Evolutionary conservation across 2,113 vertebrate genomes (phyloP).

Genomic region (Urocolius indicus): DNA sequence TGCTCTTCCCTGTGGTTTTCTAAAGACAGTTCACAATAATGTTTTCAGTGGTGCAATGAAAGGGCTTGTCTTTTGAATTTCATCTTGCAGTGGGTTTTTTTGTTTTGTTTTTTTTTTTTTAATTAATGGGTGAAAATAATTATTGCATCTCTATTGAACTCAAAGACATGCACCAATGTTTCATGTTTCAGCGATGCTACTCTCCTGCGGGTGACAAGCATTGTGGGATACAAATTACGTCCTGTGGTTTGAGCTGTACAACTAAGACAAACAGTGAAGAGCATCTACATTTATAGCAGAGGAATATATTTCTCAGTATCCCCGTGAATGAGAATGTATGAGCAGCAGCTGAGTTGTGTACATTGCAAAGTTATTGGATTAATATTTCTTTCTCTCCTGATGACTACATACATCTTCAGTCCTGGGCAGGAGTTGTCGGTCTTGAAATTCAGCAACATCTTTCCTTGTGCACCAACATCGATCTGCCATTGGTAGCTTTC

Average conservation of each 20-base stretch:
- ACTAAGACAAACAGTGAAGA: neutral
- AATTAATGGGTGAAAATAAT: constrained; percentile 14
- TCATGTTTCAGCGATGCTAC: neutral
- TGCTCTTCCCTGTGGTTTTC: constrained; percentile 8
- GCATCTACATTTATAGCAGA: neutral
- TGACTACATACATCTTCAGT: neutral
- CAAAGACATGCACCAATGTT: neutral
- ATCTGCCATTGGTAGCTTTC: neutral
- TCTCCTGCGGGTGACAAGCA: neutral
- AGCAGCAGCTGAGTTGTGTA: neutral
- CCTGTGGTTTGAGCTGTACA: neutral
- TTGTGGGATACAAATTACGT: neutral
- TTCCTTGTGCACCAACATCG: neutral
- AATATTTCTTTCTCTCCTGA: constrained; percentile 4
- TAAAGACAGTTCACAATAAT: neutral
- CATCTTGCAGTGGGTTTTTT: neutral
- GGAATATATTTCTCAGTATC: neutral
- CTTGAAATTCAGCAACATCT: constrained; percentile 5
- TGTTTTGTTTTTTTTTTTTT: neutral
- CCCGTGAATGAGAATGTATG: neutral
- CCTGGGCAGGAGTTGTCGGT: neutral
- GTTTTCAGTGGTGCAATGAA: constrained; percentile 7
- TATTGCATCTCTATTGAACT: neutral
- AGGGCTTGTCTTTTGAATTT: constrained; percentile 10
- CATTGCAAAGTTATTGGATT: neutral